Conservation (phyloP, 2,797 vertebrate genomes). For the Chloroceryle amazona region DNA sequence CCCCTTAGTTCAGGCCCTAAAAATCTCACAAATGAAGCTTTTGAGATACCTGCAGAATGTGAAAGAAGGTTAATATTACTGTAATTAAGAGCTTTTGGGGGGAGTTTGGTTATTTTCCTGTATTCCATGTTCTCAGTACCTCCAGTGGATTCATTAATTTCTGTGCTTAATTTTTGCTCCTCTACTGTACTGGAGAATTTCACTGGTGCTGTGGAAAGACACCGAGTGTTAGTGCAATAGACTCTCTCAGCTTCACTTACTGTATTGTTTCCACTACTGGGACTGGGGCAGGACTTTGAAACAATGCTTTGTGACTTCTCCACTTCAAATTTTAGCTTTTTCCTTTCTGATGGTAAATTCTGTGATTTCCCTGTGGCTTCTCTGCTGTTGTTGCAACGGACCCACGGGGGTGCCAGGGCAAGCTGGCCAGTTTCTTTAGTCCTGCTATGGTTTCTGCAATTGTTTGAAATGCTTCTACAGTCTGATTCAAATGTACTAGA, state of each 20-base stretch:
- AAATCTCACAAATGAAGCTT: neutral
- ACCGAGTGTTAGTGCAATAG: neutral
- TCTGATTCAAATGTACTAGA: slow-evolving; percentile 48
- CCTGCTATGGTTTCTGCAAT: neutral
- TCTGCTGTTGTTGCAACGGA: neutral
- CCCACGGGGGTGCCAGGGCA: neutral
- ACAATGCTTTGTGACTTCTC: neutral
- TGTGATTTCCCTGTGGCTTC: slow-evolving; percentile 27
- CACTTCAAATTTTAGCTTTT: slow-evolving; percentile 88
- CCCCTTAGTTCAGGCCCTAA: neutral
- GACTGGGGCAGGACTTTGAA: neutral
- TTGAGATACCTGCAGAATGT: slow-evolving; percentile 42
- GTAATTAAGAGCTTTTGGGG: neutral
- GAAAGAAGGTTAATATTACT: neutral
- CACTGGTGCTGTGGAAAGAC: neutral
- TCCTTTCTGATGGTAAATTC: slow-evolving; percentile 88
- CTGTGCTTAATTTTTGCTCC: neutral
- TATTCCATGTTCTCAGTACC: neutral
- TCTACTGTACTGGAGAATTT: neutral
- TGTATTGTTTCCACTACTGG: neutral
- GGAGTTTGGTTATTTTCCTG: neutral
- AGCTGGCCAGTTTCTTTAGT: neutral
- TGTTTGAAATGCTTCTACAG: slow-evolving; percentile 28
- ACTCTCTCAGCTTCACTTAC: neutral
- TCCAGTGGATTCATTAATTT: neutral